A percentile compares a stretch with the other conserved stretches of the same genome.
Evolutionary conservation across 1,140 invertebrate genomes (phyloP).

Genomic region (Drosophila lini): DNA sequence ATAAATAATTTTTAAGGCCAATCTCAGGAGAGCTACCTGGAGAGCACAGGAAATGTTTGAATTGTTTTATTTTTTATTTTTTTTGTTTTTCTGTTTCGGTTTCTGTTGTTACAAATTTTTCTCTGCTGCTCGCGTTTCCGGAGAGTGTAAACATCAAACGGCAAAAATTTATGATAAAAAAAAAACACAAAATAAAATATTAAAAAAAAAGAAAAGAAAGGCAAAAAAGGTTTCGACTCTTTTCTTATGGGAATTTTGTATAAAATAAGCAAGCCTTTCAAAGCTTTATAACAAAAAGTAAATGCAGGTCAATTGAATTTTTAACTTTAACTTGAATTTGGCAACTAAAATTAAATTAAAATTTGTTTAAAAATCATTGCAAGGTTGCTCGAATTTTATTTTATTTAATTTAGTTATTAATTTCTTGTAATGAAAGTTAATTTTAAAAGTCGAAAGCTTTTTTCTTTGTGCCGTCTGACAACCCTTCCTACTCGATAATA

Average conservation of each 20-base stretch:
- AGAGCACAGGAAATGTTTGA: conserved; percentile 71
- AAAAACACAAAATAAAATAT: background rate
- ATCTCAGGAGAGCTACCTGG: conserved; percentile 64
- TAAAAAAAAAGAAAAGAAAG: background rate
- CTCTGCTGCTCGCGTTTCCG: conserved; percentile 22
- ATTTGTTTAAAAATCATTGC: background rate
- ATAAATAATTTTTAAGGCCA: conserved; percentile 66
- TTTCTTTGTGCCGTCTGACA: background rate
- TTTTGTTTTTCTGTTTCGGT: conserved; percentile 1
- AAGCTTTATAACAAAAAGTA: background rate
- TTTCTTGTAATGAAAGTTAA: background rate
- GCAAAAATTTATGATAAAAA: conserved; percentile 4
- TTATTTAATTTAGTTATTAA: background rate
- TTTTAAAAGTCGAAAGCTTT: background rate
- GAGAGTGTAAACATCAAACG: conserved; percentile 31
- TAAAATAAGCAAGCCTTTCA: background rate
- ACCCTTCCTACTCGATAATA: background rate
- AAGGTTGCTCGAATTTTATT: background rate
- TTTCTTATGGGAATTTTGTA: background rate
- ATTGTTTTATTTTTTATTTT: conserved; percentile 40
- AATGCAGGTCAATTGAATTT: conserved; percentile 5
- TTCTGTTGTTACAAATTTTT: conserved; percentile 36
- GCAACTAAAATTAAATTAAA: too few species aligned
- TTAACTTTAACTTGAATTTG: background rate
- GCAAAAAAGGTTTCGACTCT: background rate